Evolutionary conservation across 1,140 invertebrate genomes (phyloP), one percentile per base, ranked within the genome.

Genomic region (Pissodes strobi): DNA sequence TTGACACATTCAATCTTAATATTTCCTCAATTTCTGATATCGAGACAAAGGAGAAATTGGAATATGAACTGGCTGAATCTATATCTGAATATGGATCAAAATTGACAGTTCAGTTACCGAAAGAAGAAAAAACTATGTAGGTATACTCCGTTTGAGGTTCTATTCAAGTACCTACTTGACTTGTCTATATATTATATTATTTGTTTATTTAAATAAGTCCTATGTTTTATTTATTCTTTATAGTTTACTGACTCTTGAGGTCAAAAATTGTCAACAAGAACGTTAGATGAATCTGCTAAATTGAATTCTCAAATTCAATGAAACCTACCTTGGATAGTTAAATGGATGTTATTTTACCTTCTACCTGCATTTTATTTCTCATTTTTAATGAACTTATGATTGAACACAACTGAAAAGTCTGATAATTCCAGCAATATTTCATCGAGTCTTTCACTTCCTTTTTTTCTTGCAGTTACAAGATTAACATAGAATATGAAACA

Each of bases 1-100:
- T 96, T 65, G 94, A 97, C 81, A 84, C 86, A 6, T 84, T 85
- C 68, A 85, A 90, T 68, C 77, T 95, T 12, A 84, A 79, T 10
- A 87, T 96, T 64, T 76, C 83, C 60, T 79, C 80, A 64, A 74
- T 85, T 49, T 80, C 87, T 25, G 82, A 82, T 46, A 75, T 78
- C 66, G 78, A 76, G 19, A 79, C 78, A 18, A 80, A 83, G 68
- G 82, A 84, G 38, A 81, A 83, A 27, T 80, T 94, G 18, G 79
- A 85, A 34, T 92, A 84, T 78, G 80, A 76, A 59, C 69, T 92
- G 21, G 84, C 82, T 55, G 84, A 89, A 62, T 73, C 81, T 34
- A 80, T 87, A 37, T 75, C 78, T 2, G 83, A 85, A 71, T 91
- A 90, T 82, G 93, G 93, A 12, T 88, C 89, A 9, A 90, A 89